phyloP scores from a whole-genome alignment of 2,888 invertebrate species.

The Ceraclea dissimilis region DNA sequence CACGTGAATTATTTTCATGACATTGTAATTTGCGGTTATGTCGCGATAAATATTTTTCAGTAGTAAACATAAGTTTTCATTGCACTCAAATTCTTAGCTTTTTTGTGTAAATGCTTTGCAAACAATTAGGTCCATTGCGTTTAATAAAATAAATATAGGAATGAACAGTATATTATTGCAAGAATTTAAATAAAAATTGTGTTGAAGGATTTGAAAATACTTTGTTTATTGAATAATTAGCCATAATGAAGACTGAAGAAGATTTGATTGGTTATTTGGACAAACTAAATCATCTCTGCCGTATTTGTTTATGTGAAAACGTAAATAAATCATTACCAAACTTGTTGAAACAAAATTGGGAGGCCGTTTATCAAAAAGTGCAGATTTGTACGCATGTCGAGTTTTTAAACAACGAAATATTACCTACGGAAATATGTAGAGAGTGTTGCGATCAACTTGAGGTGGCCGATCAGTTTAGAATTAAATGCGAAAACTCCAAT shows the following conservation, averaged over 20 bases:
- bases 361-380: conserved; percentile 30
- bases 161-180: too few species aligned
- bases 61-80: too few species aligned
- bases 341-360: not conserved
- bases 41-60: too few species aligned
- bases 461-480: not conserved
- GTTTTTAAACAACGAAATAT: conserved; percentile 24
- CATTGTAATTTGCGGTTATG: too few species aligned
- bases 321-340: not conserved
- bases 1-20: too few species aligned
- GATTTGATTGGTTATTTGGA: not conserved
- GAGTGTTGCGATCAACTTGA: not conserved
- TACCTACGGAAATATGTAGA: not conserved
- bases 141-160: too few species aligned
- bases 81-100: too few species aligned
- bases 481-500: conserved; percentile 2
- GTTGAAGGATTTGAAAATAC: too few species aligned
- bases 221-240: not conserved
- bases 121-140: too few species aligned
- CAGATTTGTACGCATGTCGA: conserved; percentile 36
- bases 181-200: too few species aligned
- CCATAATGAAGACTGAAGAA: not conserved
- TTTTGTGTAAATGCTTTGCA: too few species aligned
- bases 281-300: conserved; percentile 1
- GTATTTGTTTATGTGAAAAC: conserved; percentile 11